Conservation (phyloP, 2,113 vertebrate species). For the Anser brachyrhynchus region DNA sequence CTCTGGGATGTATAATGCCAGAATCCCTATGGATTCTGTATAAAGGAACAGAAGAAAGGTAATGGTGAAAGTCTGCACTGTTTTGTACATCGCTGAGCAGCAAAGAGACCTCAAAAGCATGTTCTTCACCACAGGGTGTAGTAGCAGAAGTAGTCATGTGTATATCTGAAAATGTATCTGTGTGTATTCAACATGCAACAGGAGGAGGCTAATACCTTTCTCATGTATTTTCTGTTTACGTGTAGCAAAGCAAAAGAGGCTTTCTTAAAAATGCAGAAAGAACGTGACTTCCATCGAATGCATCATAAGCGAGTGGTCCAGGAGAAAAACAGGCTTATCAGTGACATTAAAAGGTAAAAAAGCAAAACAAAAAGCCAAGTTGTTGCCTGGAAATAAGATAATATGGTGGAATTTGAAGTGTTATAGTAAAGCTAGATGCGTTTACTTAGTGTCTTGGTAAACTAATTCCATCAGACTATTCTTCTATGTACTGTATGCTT, state of each 20-base stretch:
- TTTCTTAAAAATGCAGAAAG: slow-evolving; percentile 80
- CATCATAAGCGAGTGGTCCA: slow-evolving; percentile 83
- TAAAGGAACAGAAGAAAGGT: background rate
- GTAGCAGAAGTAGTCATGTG: background rate
- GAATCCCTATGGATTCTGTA: background rate
- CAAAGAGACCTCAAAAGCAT: background rate
- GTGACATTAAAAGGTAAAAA: slow-evolving; percentile 82
- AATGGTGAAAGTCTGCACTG: background rate
- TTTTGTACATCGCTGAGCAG: background rate
- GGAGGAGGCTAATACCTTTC: background rate
- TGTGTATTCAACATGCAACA: background rate
- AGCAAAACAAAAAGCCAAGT: too few relatives aligned
- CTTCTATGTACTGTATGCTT: background rate
- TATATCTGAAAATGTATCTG: background rate
- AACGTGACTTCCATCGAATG: slow-evolving; percentile 85
- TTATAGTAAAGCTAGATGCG: background rate
- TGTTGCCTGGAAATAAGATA: background rate
- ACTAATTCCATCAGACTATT: background rate
- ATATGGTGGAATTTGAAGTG: background rate
- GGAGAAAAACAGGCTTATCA: slow-evolving; percentile 85
- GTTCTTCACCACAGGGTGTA: background rate
- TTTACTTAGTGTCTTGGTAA: background rate
- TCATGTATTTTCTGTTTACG: background rate
- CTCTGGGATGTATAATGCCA: background rate
- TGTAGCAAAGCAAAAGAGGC: slow-evolving; percentile 78